phyloP scores from a whole-genome alignment of 2,797 vertebrate species.

The Threskiornis aethiopicus region DNA sequence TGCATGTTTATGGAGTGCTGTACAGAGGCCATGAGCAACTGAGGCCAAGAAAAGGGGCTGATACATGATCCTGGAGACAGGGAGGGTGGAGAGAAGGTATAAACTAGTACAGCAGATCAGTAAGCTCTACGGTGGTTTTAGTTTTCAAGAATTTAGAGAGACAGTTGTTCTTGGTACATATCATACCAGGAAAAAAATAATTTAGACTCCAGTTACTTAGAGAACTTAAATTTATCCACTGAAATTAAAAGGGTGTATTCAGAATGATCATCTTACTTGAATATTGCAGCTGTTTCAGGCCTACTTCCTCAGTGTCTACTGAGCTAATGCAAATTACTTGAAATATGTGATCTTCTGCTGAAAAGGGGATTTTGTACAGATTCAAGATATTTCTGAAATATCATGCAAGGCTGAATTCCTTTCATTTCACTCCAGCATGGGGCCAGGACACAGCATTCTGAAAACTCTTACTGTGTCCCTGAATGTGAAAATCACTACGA shows the following conservation, averaged over 20 bases:
- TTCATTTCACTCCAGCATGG: neutral
- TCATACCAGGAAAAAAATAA: neutral
- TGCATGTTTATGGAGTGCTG: neutral
- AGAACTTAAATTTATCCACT: neutral
- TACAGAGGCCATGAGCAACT: neutral
- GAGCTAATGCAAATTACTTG: neutral
- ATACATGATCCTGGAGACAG: neutral
- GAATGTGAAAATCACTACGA: neutral
- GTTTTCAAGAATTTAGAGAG: neutral
- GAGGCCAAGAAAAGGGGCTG: neutral
- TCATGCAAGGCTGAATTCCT: neutral
- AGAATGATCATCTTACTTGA: neutral
- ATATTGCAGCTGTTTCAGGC: neutral
- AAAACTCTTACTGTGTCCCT: neutral
- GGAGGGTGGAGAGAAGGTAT: neutral
- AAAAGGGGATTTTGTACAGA: neutral
- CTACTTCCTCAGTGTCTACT: neutral
- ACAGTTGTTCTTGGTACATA: neutral
- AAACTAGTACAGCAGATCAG: neutral
- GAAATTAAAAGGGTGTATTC: neutral
- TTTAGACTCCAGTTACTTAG: neutral
- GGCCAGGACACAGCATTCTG: neutral
- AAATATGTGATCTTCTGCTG: neutral
- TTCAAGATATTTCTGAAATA: neutral
- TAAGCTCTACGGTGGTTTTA: neutral